Evolutionary conservation across 2,113 vertebrate species (phyloP), one percentile per base, ranked within the genome.

Genomic region (Tachuris rubrigastra): DNA sequence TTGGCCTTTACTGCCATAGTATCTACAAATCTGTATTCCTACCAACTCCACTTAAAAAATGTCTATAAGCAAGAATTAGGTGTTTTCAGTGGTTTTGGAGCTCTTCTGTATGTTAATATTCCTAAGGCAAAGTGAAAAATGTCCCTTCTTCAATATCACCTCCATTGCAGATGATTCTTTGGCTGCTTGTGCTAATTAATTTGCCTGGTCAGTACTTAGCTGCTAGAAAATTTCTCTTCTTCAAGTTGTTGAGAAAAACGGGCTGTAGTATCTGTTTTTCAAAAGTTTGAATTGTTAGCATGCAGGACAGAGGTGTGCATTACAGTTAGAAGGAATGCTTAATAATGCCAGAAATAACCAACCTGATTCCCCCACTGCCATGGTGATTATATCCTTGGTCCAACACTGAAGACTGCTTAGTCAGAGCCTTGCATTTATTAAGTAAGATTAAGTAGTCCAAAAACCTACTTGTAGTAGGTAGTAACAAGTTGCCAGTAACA

Each of bases 41-140:
- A 90, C 63, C 30, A 28, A 63, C 24, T 77, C 83, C 53, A 75
- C 93, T 94, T 95, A 22, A 72, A 94, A 89, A 85, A 28, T 1
- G 0, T 73, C 89, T 76, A 85, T 91, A 94, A 96, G 94, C 52
- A 95, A 93, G 74, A 87, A 85, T 94, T 85, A 92, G 75, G 31
- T 84, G 44, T 90, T 75, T 87, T 47, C 75, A 84, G 20, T n/a
- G 30, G 0, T 35, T 91, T 77, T 90, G 39, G 49, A 90, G 77
- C 86, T 82, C 68, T 78, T 95, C 73, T 69, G 17, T 75, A 52
- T 42, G 56, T 27, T 93, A 84, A 56, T 46, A 78, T 31, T 69
- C 52, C 46, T 7, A 7, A 78, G 28, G 9, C n/a, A 77, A 86
- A 84, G 76, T 69, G 20, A 66, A 92, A 84, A 42, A 79, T 39